Evolutionary conservation across 2,888 invertebrate species (phyloP).

Genomic region (Pyrrhia umbra): DNA sequence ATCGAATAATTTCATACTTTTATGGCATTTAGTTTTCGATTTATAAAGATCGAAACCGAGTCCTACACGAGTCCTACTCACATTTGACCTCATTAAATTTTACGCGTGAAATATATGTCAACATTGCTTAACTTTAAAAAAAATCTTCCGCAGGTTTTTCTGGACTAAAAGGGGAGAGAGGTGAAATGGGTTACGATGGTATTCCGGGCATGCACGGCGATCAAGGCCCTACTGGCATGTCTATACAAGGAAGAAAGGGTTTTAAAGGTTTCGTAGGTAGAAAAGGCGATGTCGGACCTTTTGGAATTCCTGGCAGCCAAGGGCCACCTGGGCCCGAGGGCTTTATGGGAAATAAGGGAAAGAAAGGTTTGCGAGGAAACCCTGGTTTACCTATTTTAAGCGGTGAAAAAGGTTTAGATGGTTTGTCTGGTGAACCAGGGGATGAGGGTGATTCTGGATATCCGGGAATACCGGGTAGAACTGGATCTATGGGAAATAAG

Average conservation of each 20-base stretch:
- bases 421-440: slow-evolving; percentile 86
- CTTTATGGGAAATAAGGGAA: slow-evolving; percentile 90
- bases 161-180: slow-evolving; percentile 77
- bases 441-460: slow-evolving; percentile 90
- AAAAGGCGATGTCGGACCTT: slow-evolving; percentile 91
- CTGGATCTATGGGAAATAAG: slow-evolving; percentile 85
- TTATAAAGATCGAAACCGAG: too few relatives aligned
- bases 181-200: slow-evolving; percentile 80
- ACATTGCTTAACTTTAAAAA: too few relatives aligned
- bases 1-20: too few relatives aligned
- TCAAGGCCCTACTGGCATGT: slow-evolving; percentile 80
- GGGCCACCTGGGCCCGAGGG: slow-evolving; percentile 91
- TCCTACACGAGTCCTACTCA: too few relatives aligned
- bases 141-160: slow-evolving; percentile 57
- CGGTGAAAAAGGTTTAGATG: slow-evolving; percentile 81
- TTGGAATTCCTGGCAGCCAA: slow-evolving; percentile 90
- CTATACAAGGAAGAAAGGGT: slow-evolving; percentile 85
- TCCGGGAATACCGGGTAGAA: slow-evolving; percentile 88
- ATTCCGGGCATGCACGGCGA: slow-evolving; percentile 78
- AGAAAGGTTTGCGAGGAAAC: slow-evolving; percentile 87
- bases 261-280: slow-evolving; percentile 92
- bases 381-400: slow-evolving; percentile 84
- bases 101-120: neutral
- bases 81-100: too few relatives aligned
- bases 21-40: too few relatives aligned